phyloP scores from a whole-genome alignment of 35 echinoderm and acorn worm genomes.

The Amphiura filiformis region DNA sequence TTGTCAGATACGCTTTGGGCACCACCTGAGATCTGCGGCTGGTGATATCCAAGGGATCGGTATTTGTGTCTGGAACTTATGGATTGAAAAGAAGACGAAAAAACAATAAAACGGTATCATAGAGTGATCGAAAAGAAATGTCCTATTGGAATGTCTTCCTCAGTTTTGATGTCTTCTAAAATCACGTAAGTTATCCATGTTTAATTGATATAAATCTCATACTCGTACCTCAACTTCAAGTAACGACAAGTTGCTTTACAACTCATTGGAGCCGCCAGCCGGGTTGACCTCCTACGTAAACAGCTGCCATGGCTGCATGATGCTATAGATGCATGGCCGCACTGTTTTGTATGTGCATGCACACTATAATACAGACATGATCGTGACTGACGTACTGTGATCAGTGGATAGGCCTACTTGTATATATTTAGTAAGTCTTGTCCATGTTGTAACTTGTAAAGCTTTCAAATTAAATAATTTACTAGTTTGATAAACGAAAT shows the following conservation, averaged over 20 bases:
- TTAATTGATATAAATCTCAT: neutral
- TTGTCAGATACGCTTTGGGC: neutral
- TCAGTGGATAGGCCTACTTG: too few relatives aligned
- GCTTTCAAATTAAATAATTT: too few relatives aligned
- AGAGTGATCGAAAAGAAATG: neutral
- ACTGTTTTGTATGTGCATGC: neutral
- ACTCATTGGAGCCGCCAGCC: neutral
- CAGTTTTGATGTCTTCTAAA: neutral
- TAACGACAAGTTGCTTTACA: neutral
- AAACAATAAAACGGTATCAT: neutral
- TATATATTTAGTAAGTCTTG: too few relatives aligned
- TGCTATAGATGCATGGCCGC: neutral
- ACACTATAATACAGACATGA: too few relatives aligned
- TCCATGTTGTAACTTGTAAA: too few relatives aligned
- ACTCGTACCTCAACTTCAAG: too few relatives aligned
- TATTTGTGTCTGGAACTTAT: neutral
- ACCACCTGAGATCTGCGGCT: neutral
- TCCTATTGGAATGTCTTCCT: neutral
- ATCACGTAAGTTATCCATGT: neutral
- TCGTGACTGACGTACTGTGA: too few relatives aligned
- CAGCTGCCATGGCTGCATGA: slow-evolving; percentile 1
- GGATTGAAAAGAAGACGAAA: neutral
- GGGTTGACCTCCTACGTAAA: neutral
- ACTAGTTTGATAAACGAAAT: too few relatives aligned
- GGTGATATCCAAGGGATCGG: neutral